A percentile compares a stretch with the other conserved stretches of the same genome.
Evolutionary conservation across 2,113 vertebrate species (phyloP).

Genomic region (Lucifuga dentata): DNA sequence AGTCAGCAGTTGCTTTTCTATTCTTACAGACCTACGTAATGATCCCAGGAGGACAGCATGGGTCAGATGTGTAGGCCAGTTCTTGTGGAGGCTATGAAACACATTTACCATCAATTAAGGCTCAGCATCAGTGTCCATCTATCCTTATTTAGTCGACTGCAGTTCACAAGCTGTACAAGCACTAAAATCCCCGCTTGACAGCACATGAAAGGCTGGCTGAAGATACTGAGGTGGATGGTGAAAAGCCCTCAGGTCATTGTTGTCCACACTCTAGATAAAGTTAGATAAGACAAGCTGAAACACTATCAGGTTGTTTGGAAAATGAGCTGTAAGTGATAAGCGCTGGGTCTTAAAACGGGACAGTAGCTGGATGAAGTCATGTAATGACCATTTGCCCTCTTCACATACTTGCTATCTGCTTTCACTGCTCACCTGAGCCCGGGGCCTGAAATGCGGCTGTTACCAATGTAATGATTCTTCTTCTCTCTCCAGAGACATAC

Average conservation of each 20-base stretch:
- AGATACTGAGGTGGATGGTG: no score
- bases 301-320: slow-evolving; percentile 33
- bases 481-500: slow-evolving; percentile 66
- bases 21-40: slow-evolving; percentile 36
- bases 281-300: slow-evolving; percentile 49
- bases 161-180: slow-evolving; percentile 7
- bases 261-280: slow-evolving; percentile 49
- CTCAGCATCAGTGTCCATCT: no score
- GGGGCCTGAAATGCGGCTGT: slow-evolving; percentile 31
- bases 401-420: slow-evolving; percentile 47
- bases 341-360: slow-evolving; percentile 42
- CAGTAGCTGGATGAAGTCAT: slow-evolving; percentile 38
- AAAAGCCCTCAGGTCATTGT: no score
- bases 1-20: slow-evolving; percentile 33
- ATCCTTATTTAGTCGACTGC: slow-evolving; percentile 50
- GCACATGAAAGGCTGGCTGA: slow-evolving; percentile 41
- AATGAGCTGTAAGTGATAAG: slow-evolving; percentile 58
- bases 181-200: slow-evolving; percentile 13
- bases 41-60: slow-evolving; percentile 28
- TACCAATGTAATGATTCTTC: slow-evolving; percentile 52
- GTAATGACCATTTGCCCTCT: slow-evolving; percentile 18
- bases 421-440: slow-evolving; percentile 60
- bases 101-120: slow-evolving; percentile 18
- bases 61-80: slow-evolving; percentile 21
- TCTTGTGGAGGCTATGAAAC: slow-evolving; percentile 39